Percentiles rank a stretch among this genome's conserved stretches.
Conservation (phyloP, 2,797 vertebrate species). For the Girardinus metallicus region DNA sequence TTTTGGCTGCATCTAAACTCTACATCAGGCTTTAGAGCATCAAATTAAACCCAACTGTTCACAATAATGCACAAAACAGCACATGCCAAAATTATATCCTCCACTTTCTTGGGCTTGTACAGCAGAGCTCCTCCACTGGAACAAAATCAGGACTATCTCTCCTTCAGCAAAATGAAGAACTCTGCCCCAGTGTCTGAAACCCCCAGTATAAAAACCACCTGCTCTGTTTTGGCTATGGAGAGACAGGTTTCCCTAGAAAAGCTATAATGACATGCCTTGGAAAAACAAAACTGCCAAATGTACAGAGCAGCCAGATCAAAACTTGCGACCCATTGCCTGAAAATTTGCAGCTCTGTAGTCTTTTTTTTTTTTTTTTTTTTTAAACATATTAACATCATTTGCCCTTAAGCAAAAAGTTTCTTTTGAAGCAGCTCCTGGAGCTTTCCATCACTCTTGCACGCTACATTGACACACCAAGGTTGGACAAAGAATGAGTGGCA, state of each 20-base stretch:
- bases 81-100: neutral
- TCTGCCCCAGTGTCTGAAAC: neutral
- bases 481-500: conserved; percentile 45
- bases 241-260: neutral
- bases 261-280: neutral
- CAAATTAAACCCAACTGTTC: neutral
- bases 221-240: neutral
- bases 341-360: neutral
- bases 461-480: conserved; percentile 42
- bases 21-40: neutral
- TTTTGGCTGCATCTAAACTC: too few relatives aligned
- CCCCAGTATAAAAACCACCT: neutral
- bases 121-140: neutral
- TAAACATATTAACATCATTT: neutral
- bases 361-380: neutral
- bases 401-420: neutral
- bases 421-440: conserved; percentile 8
- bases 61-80: neutral
- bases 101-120: neutral
- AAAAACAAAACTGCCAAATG: neutral
- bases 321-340: neutral
- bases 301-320: neutral
- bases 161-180: neutral
- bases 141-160: neutral
- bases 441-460: conserved; percentile 27